Evolutionary conservation across 2,888 invertebrate genomes (phyloP).

Genomic region (Poecilus cupreus): DNA sequence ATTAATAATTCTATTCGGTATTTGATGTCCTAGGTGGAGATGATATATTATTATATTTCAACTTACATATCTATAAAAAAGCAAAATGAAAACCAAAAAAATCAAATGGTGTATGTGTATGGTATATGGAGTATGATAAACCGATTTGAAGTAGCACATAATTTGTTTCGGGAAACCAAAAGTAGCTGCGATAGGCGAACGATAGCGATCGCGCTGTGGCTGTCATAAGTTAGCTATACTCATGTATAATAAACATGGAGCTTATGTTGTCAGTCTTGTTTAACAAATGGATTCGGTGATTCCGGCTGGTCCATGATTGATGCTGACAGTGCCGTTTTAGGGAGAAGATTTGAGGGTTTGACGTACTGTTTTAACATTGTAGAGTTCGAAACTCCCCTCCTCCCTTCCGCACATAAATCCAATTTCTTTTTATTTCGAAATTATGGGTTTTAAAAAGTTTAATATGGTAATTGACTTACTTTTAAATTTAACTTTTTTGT

Average conservation of each 20-base stretch:
- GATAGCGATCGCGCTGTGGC: neutral
- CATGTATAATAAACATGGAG: slow-evolving; percentile 34
- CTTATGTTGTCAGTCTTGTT: slow-evolving; percentile 22
- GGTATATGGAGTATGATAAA: neutral
- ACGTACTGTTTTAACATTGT: neutral
- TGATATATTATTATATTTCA: too few relatives aligned
- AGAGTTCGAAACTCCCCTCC: neutral
- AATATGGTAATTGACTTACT: neutral
- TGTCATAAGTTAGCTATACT: slow-evolving; percentile 24
- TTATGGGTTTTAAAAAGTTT: neutral
- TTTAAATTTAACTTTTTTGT: too few relatives aligned
- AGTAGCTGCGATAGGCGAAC: neutral
- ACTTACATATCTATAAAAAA: too few relatives aligned
- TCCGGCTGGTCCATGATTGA: slow-evolving; percentile 31
- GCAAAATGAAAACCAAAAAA: neutral
- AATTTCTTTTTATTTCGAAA: neutral
- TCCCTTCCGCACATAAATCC: neutral
- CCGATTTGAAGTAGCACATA: neutral
- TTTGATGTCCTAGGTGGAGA: too few relatives aligned
- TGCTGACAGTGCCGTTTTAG: slow-evolving; percentile 32
- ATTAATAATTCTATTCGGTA: too few relatives aligned
- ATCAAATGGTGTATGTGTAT: too few relatives aligned
- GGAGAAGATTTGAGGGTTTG: slow-evolving; percentile 9
- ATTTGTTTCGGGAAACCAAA: neutral
- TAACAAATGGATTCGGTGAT: slow-evolving; percentile 40